Conservation (phyloP, 2,113 vertebrate genomes). For the Pyxicephalus adspersus region DNA sequence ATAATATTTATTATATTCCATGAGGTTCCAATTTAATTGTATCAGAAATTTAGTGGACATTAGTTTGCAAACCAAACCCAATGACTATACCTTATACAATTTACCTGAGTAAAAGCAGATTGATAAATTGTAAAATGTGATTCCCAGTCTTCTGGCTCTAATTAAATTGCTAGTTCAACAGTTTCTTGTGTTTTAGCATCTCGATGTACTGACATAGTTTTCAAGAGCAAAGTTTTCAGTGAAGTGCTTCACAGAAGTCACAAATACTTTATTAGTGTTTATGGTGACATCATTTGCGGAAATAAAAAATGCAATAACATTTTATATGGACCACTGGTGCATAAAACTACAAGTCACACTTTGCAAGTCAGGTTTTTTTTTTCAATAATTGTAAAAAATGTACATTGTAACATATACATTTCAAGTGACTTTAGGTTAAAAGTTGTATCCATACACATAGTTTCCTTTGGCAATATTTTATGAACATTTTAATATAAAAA, state of each 20-base stretch:
- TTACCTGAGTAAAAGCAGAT: too few species aligned
- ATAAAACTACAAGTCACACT: constrained; percentile 77
- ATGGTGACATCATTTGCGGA: constrained; percentile 77
- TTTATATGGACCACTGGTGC: constrained; percentile 75
- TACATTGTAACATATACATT: constrained; percentile 69
- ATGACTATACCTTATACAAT: too few species aligned
- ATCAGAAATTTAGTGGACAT: too few species aligned
- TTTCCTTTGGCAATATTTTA: constrained; percentile 80
- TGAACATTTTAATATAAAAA: constrained; percentile 81
- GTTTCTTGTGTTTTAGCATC: too few species aligned
- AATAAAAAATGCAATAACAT: constrained; percentile 77
- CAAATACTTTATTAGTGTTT: constrained; percentile 81
- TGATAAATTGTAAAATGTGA: too few species aligned
- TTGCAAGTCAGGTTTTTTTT: constrained; percentile 72
- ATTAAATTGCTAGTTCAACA: too few species aligned
- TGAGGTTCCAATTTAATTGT: too few species aligned
- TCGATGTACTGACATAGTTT: neutral
- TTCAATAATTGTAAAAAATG: constrained; percentile 68
- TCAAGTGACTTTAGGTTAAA: constrained; percentile 68
- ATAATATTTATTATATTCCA: too few species aligned
- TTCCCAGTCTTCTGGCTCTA: too few species aligned
- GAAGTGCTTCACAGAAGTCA: constrained; percentile 71
- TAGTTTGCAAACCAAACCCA: too few species aligned
- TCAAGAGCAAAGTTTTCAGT: neutral
- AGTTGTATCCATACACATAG: constrained; percentile 67